phyloP scores from a whole-genome alignment of 2,113 vertebrate species.

The Neomonachus schauinslandi region DNA sequence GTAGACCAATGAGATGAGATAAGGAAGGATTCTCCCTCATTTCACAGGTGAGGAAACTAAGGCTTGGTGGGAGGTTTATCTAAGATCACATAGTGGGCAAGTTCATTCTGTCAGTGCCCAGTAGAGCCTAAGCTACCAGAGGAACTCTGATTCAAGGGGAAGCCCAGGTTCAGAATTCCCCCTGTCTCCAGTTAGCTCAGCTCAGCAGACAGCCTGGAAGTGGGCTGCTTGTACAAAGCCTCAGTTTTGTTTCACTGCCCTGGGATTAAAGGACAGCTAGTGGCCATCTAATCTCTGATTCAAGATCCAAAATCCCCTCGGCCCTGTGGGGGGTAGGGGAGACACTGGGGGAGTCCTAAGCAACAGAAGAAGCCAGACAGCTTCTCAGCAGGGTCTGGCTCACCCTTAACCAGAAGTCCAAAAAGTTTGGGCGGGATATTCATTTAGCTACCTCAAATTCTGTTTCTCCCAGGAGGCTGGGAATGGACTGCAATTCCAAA shows the following conservation, averaged over 20 bases:
- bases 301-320: conserved; percentile 14
- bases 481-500: conserved; percentile 15
- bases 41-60: conserved; percentile 42
- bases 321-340: neutral
- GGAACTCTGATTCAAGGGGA: conserved; percentile 24
- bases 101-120: conserved; percentile 12
- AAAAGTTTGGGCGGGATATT: conserved; percentile 71
- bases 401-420: conserved; percentile 28
- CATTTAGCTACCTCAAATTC: conserved; percentile 55
- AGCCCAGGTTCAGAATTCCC: conserved; percentile 29
- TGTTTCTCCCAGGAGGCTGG: conserved; percentile 32
- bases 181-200: conserved; percentile 58
- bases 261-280: conserved; percentile 50
- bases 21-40: neutral
- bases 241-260: conserved; percentile 15
- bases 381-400: neutral
- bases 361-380: conserved; percentile 14
- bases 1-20: neutral
- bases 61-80: conserved; percentile 2
- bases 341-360: neutral
- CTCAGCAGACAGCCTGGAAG: conserved; percentile 30
- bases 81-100: neutral
- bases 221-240: conserved; percentile 55
- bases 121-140: neutral
- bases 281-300: conserved; percentile 27